Conservation (phyloP, 2,888 invertebrate species). For the Pseudanteris insignis region DNA sequence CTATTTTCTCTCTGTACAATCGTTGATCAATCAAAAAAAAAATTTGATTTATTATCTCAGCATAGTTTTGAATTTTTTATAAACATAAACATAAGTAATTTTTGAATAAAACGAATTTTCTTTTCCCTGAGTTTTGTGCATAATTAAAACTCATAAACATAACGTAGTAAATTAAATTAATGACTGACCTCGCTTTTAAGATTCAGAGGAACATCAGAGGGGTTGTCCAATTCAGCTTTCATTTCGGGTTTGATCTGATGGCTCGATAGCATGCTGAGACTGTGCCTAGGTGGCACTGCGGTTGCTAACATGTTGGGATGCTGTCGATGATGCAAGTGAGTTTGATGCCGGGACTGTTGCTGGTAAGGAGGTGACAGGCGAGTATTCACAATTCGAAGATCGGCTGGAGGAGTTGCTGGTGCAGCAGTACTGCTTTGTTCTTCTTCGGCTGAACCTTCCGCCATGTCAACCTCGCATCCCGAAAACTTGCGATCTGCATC, state of each 20-base stretch:
- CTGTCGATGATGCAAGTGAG: constrained; percentile 57
- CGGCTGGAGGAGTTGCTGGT: constrained; percentile 69
- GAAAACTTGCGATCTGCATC: constrained; percentile 75
- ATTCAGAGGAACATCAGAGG: constrained; percentile 65
- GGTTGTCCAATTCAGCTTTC: constrained; percentile 60
- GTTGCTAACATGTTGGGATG: constrained; percentile 65
- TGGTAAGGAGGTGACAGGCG: constrained; percentile 62
- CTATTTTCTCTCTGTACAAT: too few relatives aligned
- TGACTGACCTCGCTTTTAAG: constrained; percentile 65
- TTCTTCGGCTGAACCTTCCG: constrained; percentile 77
- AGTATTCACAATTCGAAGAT: constrained; percentile 67
- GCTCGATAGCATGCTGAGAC: constrained; percentile 61
- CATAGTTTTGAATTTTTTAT: too few relatives aligned
- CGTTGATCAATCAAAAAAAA: too few relatives aligned
- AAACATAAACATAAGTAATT: too few relatives aligned
- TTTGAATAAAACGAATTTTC: too few relatives aligned
- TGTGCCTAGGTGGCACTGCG: constrained; percentile 63
- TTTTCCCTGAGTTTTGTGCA: too few relatives aligned
- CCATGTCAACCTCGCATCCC: constrained; percentile 87
- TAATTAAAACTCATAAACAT: too few relatives aligned
- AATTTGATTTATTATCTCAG: too few relatives aligned
- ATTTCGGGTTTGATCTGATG: constrained; percentile 63
- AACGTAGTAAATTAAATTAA: too few relatives aligned
- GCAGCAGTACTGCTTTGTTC: constrained; percentile 71
- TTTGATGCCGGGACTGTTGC: constrained; percentile 60